Evolutionary conservation across 2,888 invertebrate genomes (phyloP).

Genomic region (Tribolium freemani): DNA sequence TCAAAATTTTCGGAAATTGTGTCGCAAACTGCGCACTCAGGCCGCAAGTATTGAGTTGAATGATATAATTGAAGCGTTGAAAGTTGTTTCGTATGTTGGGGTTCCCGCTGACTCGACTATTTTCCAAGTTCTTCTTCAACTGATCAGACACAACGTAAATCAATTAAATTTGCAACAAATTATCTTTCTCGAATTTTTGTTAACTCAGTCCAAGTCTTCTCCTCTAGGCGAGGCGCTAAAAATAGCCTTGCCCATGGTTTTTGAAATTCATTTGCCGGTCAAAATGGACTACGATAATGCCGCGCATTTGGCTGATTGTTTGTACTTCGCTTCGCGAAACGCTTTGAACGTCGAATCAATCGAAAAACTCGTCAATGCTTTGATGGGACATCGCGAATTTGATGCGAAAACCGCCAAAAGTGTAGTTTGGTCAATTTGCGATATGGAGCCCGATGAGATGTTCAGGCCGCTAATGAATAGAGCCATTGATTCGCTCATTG

Average conservation of each 20-base stretch:
- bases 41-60: constrained; percentile 70
- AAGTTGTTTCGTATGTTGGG: constrained; percentile 72
- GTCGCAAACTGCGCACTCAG: constrained; percentile 71
- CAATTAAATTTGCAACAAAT: constrained; percentile 74
- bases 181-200: constrained; percentile 74
- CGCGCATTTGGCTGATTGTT: constrained; percentile 69
- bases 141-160: constrained; percentile 75
- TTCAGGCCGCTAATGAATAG: constrained; percentile 71
- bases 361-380: constrained; percentile 70
- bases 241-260: constrained; percentile 77
- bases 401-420: constrained; percentile 67
- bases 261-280: constrained; percentile 74
- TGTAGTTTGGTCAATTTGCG: constrained; percentile 73
- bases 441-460: constrained; percentile 67
- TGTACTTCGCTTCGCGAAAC: constrained; percentile 71
- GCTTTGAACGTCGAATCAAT: constrained; percentile 70
- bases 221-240: constrained; percentile 76
- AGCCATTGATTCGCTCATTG: constrained; percentile 69
- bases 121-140: constrained; percentile 75
- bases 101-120: constrained; percentile 74
- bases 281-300: constrained; percentile 74
- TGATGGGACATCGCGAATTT: constrained; percentile 66
- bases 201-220: constrained; percentile 69
- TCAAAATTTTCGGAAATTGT: constrained; percentile 73
- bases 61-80: constrained; percentile 74